phyloP scores from a whole-genome alignment of 2,888 invertebrate species.

The Watsonalla cultraria region DNA sequence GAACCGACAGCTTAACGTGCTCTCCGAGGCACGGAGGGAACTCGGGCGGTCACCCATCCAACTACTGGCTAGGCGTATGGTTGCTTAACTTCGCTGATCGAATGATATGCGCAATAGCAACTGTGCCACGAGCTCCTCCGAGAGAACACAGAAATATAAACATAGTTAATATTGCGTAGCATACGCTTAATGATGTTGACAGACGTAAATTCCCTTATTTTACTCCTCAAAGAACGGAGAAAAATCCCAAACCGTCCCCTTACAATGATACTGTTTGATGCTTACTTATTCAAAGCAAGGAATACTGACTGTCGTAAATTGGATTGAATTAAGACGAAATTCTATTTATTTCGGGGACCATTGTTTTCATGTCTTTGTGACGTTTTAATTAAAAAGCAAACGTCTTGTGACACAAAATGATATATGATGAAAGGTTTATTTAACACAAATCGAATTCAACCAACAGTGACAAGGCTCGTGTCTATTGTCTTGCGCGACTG shows the following conservation, averaged over 20 bases:
- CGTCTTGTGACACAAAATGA: background rate
- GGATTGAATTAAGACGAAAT: background rate
- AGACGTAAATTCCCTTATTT: background rate
- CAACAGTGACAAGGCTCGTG: no score
- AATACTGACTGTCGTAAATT: background rate
- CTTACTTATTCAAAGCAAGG: slow-evolving; percentile 2
- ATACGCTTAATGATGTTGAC: background rate
- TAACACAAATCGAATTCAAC: no score
- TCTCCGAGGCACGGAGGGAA: no score
- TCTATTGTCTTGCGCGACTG: no score
- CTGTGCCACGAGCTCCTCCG: no score
- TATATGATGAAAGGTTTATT: background rate
- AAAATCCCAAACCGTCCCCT: background rate
- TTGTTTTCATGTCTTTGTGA: slow-evolving; percentile 1
- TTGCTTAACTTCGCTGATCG: no score
- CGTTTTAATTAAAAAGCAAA: slow-evolving; percentile 1
- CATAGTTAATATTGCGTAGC: no score
- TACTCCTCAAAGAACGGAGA: background rate
- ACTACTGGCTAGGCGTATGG: no score
- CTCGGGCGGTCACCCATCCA: no score
- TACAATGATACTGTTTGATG: slow-evolving; percentile 7
- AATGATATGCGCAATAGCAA: no score
- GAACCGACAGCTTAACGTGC: no score
- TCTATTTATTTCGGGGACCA: slow-evolving; percentile 1
- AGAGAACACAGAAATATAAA: no score